phyloP scores from a whole-genome alignment of 1,140 invertebrate species.

The Papilio glaucus region DNA sequence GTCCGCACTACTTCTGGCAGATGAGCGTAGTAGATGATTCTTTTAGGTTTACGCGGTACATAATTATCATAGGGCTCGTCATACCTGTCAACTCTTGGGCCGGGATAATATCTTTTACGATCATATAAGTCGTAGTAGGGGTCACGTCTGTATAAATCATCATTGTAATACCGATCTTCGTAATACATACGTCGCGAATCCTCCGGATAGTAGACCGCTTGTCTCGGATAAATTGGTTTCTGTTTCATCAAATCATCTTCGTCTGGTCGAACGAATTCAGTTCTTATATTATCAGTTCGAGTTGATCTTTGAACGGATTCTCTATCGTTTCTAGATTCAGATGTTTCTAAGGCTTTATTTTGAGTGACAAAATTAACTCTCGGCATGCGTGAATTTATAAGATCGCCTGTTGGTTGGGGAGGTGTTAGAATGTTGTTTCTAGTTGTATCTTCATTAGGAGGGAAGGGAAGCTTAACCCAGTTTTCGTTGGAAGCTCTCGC shows the following conservation, averaged over 20 bases:
- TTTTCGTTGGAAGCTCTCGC: conserved; percentile 80
- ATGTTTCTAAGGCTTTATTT: conserved; percentile 77
- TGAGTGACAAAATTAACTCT: conserved; percentile 82
- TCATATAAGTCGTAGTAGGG: conserved; percentile 77
- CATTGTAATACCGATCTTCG: conserved; percentile 74
- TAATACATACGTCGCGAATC: conserved; percentile 71
- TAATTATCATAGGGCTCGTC: conserved; percentile 76
- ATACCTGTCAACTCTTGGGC: conserved; percentile 75
- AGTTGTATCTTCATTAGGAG: conserved; percentile 59
- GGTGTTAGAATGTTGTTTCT: conserved; percentile 70
- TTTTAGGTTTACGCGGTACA: conserved; percentile 77
- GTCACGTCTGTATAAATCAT: conserved; percentile 74
- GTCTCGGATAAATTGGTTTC: conserved; percentile 78
- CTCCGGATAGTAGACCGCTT: conserved; percentile 80
- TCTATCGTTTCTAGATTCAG: conserved; percentile 79
- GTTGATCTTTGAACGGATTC: conserved; percentile 73
- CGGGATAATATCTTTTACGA: conserved; percentile 64
- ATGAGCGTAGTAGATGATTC: conserved; percentile 82
- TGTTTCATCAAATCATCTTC: conserved; percentile 67
- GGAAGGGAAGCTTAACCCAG: conserved; percentile 80
- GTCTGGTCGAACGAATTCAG: conserved; percentile 77
- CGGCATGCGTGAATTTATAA: conserved; percentile 79
- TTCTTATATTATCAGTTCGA: conserved; percentile 76
- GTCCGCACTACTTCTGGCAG: conserved; percentile 80
- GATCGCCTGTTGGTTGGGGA: conserved; percentile 71